Conservation (phyloP, 2,113 vertebrate genomes). For the Oreocharis arfaki region DNA sequence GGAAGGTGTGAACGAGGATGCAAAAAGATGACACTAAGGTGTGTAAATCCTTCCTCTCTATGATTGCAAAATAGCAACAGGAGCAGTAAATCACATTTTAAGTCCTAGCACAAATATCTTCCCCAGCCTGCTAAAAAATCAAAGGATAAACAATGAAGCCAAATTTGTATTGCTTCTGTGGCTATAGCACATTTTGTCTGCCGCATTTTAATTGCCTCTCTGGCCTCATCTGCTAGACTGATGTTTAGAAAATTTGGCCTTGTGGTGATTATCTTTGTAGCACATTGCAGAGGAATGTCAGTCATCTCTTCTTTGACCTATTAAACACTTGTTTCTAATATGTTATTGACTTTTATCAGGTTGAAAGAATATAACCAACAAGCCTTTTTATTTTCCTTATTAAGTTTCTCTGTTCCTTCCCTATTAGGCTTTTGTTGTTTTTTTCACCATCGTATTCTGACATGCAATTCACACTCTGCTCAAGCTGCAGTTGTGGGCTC, state of each 20-base stretch:
- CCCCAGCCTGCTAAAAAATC: background rate
- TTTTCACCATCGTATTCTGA: background rate
- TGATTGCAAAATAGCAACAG: background rate
- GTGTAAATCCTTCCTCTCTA: background rate
- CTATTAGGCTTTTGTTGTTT: background rate
- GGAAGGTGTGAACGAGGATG: background rate
- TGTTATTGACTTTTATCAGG: background rate
- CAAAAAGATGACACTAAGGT: background rate
- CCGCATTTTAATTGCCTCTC: background rate
- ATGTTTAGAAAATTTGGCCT: background rate
- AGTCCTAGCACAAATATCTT: background rate
- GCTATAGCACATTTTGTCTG: background rate
- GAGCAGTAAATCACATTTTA: background rate
- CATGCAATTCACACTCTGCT: background rate
- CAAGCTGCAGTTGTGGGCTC: background rate
- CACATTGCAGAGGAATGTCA: background rate
- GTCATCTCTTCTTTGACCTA: background rate
- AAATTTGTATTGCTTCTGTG: background rate
- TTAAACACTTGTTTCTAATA: background rate
- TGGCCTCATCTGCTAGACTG: slow-evolving; percentile 1
- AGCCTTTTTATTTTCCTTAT: background rate
- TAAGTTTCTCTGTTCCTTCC: background rate
- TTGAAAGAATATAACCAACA: background rate
- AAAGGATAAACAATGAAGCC: background rate
- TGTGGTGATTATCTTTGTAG: background rate